phyloP scores from a whole-genome alignment of 2,113 vertebrate species.

The Forbesichthys agassizii region DNA sequence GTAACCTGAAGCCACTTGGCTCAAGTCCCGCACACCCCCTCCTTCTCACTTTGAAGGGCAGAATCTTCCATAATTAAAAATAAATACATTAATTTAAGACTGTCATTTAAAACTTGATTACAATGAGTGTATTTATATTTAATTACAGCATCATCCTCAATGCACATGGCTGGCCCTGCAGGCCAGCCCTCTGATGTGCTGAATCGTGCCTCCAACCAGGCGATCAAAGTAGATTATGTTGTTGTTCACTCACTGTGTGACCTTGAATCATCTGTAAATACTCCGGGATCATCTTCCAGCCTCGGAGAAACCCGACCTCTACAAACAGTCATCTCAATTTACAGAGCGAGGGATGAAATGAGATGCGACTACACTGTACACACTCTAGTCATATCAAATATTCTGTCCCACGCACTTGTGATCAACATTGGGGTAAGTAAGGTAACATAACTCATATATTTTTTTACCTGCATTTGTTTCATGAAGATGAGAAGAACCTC shows the following conservation, averaged over 20 bases:
- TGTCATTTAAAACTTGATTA: too few species aligned
- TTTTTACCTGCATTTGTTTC: too few species aligned
- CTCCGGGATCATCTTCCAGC: conserved; percentile 38
- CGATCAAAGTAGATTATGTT: conserved; percentile 28
- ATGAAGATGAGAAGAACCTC: too few species aligned
- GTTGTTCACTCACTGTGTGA: conserved; percentile 25
- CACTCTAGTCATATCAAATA: conserved; percentile 32
- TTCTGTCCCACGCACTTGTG: not conserved
- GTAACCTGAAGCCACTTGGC: not conserved
- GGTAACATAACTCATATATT: too few species aligned
- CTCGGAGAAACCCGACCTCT: conserved; percentile 35
- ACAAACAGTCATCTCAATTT: conserved; percentile 36
- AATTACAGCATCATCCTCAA: too few species aligned
- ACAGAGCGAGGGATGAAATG: conserved; percentile 39
- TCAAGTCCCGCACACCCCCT: not conserved
- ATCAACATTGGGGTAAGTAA: too few species aligned
- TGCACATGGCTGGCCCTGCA: not conserved
- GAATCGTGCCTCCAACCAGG: conserved; percentile 11
- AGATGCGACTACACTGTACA: conserved; percentile 13
- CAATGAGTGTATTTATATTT: too few species aligned
- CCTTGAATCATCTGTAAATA: conserved; percentile 33
- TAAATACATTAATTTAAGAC: too few species aligned
- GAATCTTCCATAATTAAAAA: too few species aligned
- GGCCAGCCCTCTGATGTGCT: conserved; percentile 9
- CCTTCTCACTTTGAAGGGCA: not conserved